These are phyloP conservation scores for Cherax quadricarinatus DNA, from an alignment of 1,140 invertebrate genomes.

Conservation along the genomic window DNA sequence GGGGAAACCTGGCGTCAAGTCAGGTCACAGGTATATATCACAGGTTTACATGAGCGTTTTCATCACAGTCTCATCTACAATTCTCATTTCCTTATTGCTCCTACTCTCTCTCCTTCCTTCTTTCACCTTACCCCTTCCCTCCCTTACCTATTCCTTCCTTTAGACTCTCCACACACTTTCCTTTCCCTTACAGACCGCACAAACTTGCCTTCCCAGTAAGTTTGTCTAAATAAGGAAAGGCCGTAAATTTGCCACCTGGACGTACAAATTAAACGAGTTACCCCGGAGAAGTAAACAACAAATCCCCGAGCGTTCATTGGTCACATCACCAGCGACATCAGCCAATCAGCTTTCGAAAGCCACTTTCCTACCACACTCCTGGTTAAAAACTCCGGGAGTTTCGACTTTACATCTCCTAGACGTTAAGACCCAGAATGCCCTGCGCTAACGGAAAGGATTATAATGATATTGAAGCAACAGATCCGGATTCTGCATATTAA, in stretches of 20 bases:
- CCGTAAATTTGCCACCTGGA: neutral
- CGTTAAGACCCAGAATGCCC: neutral
- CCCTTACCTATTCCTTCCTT: neutral
- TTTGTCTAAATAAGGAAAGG: neutral
- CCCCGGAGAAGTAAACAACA: neutral
- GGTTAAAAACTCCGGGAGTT: neutral
- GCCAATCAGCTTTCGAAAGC: neutral
- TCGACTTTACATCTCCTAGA: neutral
- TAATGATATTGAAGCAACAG: neutral
- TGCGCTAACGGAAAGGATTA: neutral
- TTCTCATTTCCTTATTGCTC: neutral
- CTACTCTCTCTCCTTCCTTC: neutral
- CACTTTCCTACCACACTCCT: neutral
- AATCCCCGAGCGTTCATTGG: neutral
- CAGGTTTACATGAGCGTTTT: too few species aligned
- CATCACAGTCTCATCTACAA: too few species aligned
- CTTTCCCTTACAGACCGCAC: neutral
- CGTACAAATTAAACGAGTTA: slow-evolving; percentile 1
- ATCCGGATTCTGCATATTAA: neutral
- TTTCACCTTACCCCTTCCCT: neutral
- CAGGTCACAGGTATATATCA: too few species aligned
- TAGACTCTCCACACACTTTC: neutral
- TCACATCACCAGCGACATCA: neutral
- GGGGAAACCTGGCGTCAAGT: too few species aligned
- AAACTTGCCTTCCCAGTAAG: neutral